Base-by-base conservation (phyloP, 2,113 vertebrate species). In the Hymenochirus boettgeri region DNA sequence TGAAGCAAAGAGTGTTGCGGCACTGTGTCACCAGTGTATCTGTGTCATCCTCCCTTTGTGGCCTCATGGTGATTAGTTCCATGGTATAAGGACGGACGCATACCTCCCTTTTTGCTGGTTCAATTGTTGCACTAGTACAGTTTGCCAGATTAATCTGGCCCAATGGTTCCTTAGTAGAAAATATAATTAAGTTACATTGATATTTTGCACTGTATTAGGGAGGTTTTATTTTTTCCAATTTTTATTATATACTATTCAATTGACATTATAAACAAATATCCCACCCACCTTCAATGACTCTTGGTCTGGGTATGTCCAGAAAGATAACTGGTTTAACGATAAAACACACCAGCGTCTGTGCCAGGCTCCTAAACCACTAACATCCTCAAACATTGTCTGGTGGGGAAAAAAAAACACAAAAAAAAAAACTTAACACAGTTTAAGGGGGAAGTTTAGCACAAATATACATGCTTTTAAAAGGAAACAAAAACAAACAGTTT, bases 11-110 rank as follows among this genome's bases (percentile, higher is more conserved):
- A 6, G 22, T 66, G 27, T 70, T 46, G 31, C 58, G 7, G 53
- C 65, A 82, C 75, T 80, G 89, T 81, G 82, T 89, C 59, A 76
- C 71, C 9, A 73, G 23, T 0, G 69, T 39, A 1, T 80, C 74
- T 57, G 70, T 60, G 55, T 42, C 65, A 27, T 76, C 52, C 0
- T 82, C 79, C 27, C 77, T 65, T 69, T 71, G 72, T 21, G 72
- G 71, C 1, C 57, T 5, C 47, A 29, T 63, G 61, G 76, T 85
- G 55, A 85, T 77, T 45, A 91, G 77, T 76, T 91, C 88, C 70
- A 91, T 84, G 58, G 89, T 90, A 73, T 86, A 80, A 26, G 88
- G 85, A 42, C 89, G 82, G 15, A 86, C 87, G n/a, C 88, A 90
- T 3, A 67, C 80, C 26, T 87, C 84, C 39, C 86, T 83, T 39